Evolutionary conservation across 2,113 vertebrate genomes (phyloP).

Genomic region (Sebastes fasciatus): DNA sequence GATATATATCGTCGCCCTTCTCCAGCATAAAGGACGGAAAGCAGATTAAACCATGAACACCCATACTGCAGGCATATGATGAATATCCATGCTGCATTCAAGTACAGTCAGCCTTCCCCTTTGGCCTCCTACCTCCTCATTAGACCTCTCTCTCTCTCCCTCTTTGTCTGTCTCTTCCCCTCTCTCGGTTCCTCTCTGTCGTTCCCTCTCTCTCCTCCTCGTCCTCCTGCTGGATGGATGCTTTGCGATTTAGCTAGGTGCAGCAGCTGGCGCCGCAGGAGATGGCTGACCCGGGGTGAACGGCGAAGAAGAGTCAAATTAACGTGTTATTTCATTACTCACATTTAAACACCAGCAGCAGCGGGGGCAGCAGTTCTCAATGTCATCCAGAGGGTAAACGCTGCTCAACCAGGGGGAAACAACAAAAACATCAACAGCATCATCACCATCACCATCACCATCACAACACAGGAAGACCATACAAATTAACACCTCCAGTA

Average conservation of each 20-base stretch:
- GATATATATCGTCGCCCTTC: too few relatives aligned
- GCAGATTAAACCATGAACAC: not conserved
- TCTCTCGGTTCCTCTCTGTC: not conserved
- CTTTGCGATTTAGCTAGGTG: conserved; percentile 23
- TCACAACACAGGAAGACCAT: not conserved
- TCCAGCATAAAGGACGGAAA: not conserved
- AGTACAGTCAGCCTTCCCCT: conserved; percentile 18
- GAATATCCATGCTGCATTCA: conserved; percentile 3
- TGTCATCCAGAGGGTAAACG: conserved; percentile 70
- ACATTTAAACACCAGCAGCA: conserved; percentile 42
- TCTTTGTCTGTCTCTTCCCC: conserved; percentile 1
- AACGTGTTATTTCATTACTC: conserved; percentile 77
- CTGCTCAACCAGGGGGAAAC: conserved; percentile 21
- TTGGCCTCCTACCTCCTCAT: not conserved
- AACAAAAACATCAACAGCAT: not conserved
- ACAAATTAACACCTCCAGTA: conserved; percentile 1
- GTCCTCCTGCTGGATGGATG: conserved; percentile 34
- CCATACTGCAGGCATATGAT: not conserved
- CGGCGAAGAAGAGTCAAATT: conserved; percentile 68
- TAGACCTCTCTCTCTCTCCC: not conserved
- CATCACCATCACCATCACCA: conserved; percentile 3
- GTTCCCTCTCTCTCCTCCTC: not conserved
- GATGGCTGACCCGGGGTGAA: conserved; percentile 66
- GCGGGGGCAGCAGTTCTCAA: conserved; percentile 57
- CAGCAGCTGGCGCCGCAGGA: conserved; percentile 61